These are phyloP conservation scores for Dastarcus helophoroides DNA, from an alignment of 2,888 invertebrate species.

Conservation along the genomic window DNA sequence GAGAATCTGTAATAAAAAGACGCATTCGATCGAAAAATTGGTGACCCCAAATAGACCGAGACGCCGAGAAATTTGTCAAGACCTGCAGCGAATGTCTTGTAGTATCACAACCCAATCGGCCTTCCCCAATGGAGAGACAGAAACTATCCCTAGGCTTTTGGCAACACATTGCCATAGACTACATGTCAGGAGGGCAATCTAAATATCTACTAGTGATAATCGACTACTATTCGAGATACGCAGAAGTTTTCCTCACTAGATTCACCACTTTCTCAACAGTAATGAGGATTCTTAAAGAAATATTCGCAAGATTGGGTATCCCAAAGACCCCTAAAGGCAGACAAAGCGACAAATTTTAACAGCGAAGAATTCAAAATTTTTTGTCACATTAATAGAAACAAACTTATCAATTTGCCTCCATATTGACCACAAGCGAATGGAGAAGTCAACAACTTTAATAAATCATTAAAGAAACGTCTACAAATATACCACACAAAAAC, in stretches of 20 bases:
- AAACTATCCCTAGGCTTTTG: constrained; percentile 11
- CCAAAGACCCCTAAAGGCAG: constrained; percentile 13
- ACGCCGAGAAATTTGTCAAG: constrained; percentile 8
- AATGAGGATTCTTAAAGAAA: constrained; percentile 9
- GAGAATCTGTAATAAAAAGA: constrained; percentile 3
- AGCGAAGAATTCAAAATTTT: constrained; percentile 14
- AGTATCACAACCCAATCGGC: constrained; percentile 10
- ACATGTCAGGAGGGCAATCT: constrained; percentile 10
- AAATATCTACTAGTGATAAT: constrained; percentile 13
- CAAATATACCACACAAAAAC: constrained; percentile 12
- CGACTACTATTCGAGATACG: constrained; percentile 13
- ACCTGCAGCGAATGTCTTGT: constrained; percentile 9
- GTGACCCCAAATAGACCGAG: constrained; percentile 5
- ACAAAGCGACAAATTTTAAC: constrained; percentile 15
- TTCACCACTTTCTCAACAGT: constrained; percentile 10
- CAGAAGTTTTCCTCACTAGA: constrained; percentile 13
- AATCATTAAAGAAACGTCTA: too few relatives aligned
- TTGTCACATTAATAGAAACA: constrained; percentile 11
- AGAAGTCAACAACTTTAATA: too few relatives aligned
- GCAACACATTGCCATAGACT: constrained; percentile 14
- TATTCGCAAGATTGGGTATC: constrained; percentile 12
- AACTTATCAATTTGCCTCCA: constrained; percentile 12
- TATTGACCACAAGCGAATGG: constrained; percentile 17
- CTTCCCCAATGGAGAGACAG: constrained; percentile 11
- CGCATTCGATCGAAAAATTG: constrained; percentile 3